Evolutionary conservation across 2,113 vertebrate genomes (phyloP).

Genomic region (Heterotis niloticus): DNA sequence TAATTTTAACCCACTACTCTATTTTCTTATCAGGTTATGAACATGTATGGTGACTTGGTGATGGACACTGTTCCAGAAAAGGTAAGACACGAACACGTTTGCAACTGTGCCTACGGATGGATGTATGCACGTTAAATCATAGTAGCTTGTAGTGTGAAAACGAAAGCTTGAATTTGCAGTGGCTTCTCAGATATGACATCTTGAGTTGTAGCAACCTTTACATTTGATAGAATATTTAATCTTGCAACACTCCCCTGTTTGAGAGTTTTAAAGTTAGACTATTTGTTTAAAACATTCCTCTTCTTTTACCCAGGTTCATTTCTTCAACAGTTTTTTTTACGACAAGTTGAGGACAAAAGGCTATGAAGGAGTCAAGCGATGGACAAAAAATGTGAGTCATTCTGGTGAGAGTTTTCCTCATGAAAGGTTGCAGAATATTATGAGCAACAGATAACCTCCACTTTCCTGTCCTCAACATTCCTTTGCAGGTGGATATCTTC

Average conservation of each 20-base stretch:
- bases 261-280: no score
- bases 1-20: no score
- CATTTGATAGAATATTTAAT: no score
- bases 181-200: no score
- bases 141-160: no score
- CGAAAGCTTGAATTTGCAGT: no score
- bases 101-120: no score
- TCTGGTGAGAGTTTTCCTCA: neutral
- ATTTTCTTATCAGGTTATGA: constrained; percentile 72
- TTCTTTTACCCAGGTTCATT: constrained; percentile 73
- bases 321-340: constrained; percentile 95
- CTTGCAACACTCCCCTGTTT: no score
- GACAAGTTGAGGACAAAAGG: constrained; percentile 88
- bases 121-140: no score
- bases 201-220: no score
- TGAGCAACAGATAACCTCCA: no score
- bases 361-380: constrained; percentile 88
- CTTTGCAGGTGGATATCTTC: constrained; percentile 82
- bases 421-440: neutral
- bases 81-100: constrained; percentile 52
- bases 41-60: constrained; percentile 90
- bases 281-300: neutral
- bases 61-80: constrained; percentile 87
- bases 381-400: constrained; percentile 83
- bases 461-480: no score